phyloP scores from a whole-genome alignment of 2,888 invertebrate species.

The Clunio marinus region DNA sequence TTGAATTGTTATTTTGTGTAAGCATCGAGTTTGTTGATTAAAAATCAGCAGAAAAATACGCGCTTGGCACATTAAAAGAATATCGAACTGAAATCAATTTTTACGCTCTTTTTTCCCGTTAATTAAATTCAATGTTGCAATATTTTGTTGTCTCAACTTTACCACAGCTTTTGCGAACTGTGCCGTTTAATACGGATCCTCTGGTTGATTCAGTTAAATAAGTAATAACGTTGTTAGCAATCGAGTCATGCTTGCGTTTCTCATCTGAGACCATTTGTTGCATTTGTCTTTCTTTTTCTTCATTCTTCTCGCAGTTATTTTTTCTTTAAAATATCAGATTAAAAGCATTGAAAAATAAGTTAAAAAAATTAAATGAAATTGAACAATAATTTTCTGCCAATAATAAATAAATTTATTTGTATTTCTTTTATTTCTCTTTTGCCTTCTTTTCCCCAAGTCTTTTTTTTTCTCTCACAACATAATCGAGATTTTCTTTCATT shows the following conservation, averaged over 20 bases:
- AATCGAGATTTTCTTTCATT: background rate
- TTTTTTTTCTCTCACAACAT: background rate
- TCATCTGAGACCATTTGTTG: background rate
- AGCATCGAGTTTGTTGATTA: slow-evolving; percentile 38
- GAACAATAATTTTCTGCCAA: slow-evolving; percentile 25
- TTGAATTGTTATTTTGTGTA: slow-evolving; percentile 34
- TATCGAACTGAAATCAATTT: slow-evolving; percentile 23
- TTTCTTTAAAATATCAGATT: background rate
- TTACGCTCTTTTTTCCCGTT: slow-evolving; percentile 32
- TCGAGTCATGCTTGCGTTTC: background rate
- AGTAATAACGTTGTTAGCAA: background rate
- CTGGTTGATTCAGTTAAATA: background rate
- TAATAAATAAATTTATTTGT: slow-evolving; percentile 17
- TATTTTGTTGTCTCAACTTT: background rate
- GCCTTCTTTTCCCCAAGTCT: too few relatives aligned
- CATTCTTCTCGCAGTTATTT: too few relatives aligned
- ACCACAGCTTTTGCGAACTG: background rate
- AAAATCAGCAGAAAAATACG: background rate
- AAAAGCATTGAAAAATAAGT: background rate
- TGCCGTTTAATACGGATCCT: background rate
- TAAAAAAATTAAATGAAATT: slow-evolving; percentile 26
- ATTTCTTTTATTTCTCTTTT: background rate
- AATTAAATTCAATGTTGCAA: slow-evolving; percentile 27
- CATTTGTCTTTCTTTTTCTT: background rate
- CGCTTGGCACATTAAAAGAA: slow-evolving; percentile 10